These are phyloP conservation scores for Drosophila austrosaltans DNA, from an alignment of 2,888 invertebrate genomes.

Conservation along the genomic window DNA sequence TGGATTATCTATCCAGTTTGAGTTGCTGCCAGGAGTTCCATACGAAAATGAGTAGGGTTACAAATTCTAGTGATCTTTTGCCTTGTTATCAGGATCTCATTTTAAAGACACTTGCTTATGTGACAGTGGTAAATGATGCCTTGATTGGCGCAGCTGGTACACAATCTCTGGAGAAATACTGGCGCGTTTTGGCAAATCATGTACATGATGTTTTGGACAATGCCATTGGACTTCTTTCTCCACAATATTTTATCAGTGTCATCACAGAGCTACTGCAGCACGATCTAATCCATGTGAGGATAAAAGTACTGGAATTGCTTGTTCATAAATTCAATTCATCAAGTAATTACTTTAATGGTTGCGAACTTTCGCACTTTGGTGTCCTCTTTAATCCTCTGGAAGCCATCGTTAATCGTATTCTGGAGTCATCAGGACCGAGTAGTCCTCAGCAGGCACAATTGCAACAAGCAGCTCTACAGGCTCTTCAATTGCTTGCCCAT, in stretches of 20 bases:
- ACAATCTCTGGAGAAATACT: constrained; percentile 88
- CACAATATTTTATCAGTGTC: constrained; percentile 91
- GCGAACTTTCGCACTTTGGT: constrained; percentile 85
- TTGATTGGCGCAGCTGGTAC: constrained; percentile 83
- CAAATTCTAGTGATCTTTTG: constrained; percentile 86
- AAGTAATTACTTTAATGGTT: constrained; percentile 86
- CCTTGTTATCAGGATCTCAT: constrained; percentile 88
- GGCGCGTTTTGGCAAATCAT: constrained; percentile 91
- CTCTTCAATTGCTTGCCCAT: constrained; percentile 92
- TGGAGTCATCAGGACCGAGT: constrained; percentile 84
- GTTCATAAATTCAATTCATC: constrained; percentile 91
- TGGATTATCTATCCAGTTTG: constrained; percentile 89
- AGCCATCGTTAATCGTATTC: constrained; percentile 85
- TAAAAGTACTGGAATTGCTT: constrained; percentile 93
- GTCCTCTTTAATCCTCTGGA: constrained; percentile 87
- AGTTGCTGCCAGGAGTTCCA: constrained; percentile 87
- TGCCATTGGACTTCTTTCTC: constrained; percentile 91
- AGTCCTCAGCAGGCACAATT: constrained; percentile 83
- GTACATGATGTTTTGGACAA: constrained; percentile 92
- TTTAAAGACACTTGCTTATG: constrained; percentile 87
- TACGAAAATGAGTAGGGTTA: constrained; percentile 87
- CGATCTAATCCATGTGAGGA: constrained; percentile 88
- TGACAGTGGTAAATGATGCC: constrained; percentile 87
- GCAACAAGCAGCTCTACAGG: constrained; percentile 92
- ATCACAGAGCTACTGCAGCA: constrained; percentile 90